Base-by-base conservation (phyloP, 2,888 invertebrate species). In the Tricholauxania praeusta region DNA sequence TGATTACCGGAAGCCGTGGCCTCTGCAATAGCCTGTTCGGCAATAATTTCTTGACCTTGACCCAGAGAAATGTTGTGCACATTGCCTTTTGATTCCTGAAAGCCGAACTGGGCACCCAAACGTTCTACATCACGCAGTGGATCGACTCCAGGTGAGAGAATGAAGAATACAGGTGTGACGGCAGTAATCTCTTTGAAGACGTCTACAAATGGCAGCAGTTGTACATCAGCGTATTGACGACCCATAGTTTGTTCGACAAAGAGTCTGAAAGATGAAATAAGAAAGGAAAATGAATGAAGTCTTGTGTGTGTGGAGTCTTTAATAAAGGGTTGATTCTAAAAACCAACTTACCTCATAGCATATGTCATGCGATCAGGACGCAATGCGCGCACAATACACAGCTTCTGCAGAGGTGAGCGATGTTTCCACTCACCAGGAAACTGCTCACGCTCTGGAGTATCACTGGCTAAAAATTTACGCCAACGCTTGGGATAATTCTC, bases 361-460 rank as follows among this genome's bases (percentile, higher is more conserved):
- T 98, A 97, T 0, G 96, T 95, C 94, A 98, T 96, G 78, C 98
- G 91, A 88, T 98, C 98, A 0, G 97, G 94, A 39, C 98, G 89
- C 66, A 98, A 87, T 1, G 96, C 95, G 73, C 98, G 89, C 91
- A 98, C 93, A 85, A 98, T 97, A 83, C 97, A 98, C 4, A 98
- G 89, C 78, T 94, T 92, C 85, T 98, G 97, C 60, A 98, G 87
- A 0, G 94, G 89, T 0, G 92, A 90, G 85, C 96, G 97, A 84
- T 94, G 96, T 85, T 98, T 98, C 98, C 98, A 98, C 82, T 98
- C 98, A 74, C 97, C 97, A 0, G 98, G 98, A 80, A 97, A 91
- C 85, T 95, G 96, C 84, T 98, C 97, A 80, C 93, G 92, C 86
- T 98, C 98, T 0, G 98, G 97, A 60, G 92, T 93, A 85, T 97